Evolutionary conservation across 2,888 invertebrate species (phyloP).

Genomic region (Thereva nobilitata): DNA sequence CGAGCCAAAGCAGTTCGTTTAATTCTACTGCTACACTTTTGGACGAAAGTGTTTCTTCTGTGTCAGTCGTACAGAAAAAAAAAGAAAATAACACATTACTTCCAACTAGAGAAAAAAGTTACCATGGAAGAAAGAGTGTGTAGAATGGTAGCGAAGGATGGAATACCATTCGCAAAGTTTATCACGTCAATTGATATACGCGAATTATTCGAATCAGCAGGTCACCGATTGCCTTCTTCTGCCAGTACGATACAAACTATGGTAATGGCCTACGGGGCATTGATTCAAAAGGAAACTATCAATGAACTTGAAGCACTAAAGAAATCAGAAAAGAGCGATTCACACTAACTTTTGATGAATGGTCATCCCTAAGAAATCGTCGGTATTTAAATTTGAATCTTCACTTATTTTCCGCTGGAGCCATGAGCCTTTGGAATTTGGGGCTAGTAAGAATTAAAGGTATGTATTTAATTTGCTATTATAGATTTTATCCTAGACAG

Average conservation of each 20-base stretch:
- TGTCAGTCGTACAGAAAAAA: background rate
- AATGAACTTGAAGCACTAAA: background rate
- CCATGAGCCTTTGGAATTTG: background rate
- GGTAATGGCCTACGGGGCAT: conserved; percentile 4
- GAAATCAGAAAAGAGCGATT: background rate
- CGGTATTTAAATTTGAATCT: no score
- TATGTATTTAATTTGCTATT: no score
- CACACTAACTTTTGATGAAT: conserved; percentile 6
- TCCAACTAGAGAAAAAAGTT: no score
- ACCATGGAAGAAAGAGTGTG: conserved; percentile 3
- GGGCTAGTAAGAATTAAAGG: no score
- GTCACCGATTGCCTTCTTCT: conserved; percentile 6
- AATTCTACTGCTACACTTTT: background rate
- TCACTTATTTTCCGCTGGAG: background rate
- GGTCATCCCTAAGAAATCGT: no score
- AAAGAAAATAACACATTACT: background rate
- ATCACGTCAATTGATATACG: conserved; percentile 7
- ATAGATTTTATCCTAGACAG: no score
- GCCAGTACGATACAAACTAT: conserved; percentile 2
- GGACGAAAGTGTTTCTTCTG: conserved; percentile 1
- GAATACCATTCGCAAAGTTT: conserved; percentile 1
- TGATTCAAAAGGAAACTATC: conserved; percentile 3
- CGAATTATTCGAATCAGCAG: conserved; percentile 2
- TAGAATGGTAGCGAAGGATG: background rate
- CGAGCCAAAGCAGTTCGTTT: background rate